These are phyloP conservation scores for Prunella himalayana DNA, from an alignment of 2,113 vertebrate species.

Conservation along the genomic window DNA sequence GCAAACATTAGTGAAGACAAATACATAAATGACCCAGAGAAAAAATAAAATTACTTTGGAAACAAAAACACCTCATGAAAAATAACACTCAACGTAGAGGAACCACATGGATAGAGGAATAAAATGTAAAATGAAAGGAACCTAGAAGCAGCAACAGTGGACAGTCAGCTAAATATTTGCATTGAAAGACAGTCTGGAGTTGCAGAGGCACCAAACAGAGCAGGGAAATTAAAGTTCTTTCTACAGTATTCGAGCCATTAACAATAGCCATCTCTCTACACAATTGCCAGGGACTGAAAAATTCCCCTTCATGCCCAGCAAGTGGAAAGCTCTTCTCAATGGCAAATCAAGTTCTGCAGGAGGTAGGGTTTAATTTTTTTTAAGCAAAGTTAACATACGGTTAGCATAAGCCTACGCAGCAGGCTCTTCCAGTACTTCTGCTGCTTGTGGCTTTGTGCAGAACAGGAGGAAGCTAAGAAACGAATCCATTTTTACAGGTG, in stretches of 20 bases:
- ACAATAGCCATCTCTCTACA: constrained; percentile 36
- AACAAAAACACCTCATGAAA: neutral
- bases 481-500: constrained; percentile 47
- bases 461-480: constrained; percentile 59
- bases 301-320: constrained; percentile 37
- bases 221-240: constrained; percentile 45
- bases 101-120: neutral
- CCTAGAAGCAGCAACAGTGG: neutral
- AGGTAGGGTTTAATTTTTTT: constrained; percentile 62
- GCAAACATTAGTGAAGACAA: constrained; percentile 64
- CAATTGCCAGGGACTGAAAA: constrained; percentile 45
- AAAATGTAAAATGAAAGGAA: constrained; percentile 14
- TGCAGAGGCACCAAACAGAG: constrained; percentile 47
- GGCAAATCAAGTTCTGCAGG: constrained; percentile 58
- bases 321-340: constrained; percentile 55
- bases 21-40: constrained; percentile 31
- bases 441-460: constrained; percentile 35
- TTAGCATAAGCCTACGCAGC: constrained; percentile 66
- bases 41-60: constrained; percentile 8
- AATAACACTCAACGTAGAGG: neutral
- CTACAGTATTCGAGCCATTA: constrained; percentile 5
- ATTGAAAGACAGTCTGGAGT: constrained; percentile 20
- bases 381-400: constrained; percentile 63
- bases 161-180: constrained; percentile 11
- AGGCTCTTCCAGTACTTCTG: constrained; percentile 61